Percentiles rank a stretch among this genome's conserved stretches.
Conservation (phyloP, 2,888 invertebrate species). For the Lycocerus yunnanus region DNA sequence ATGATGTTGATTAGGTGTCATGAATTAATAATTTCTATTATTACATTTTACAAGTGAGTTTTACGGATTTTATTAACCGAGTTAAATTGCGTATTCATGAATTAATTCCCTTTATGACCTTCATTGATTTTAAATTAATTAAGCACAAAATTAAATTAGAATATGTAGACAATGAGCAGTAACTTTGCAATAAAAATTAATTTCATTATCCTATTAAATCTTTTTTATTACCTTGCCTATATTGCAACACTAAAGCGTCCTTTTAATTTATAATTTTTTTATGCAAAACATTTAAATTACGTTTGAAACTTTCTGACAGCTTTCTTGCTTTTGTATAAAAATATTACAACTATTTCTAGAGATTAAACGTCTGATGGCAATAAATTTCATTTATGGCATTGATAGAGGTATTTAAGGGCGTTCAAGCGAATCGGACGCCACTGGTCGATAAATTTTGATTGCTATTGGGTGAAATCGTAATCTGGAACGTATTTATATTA, state of each 20-base stretch:
- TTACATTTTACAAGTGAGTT: neutral
- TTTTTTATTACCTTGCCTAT: neutral
- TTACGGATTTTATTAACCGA: neutral
- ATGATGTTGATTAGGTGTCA: neutral
- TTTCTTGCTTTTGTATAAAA: neutral
- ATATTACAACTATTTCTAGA: neutral
- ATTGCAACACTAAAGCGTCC: neutral
- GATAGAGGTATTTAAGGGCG: constrained; percentile 1
- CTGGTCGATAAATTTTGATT: constrained; percentile 2
- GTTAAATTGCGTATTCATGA: neutral
- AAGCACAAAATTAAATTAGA: neutral
- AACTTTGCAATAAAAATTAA: neutral
- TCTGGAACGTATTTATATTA: constrained; percentile 1
- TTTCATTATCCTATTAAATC: neutral
- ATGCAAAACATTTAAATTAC: neutral
- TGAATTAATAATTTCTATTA: neutral
- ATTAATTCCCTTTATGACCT: neutral
- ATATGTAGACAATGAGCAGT: neutral
- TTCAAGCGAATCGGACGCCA: neutral
- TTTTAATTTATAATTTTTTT: neutral
- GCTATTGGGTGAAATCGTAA: neutral
- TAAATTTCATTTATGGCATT: constrained; percentile 20
- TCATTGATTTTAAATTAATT: neutral
- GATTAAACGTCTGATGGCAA: constrained; percentile 7
- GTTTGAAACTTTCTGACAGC: neutral